A percentile compares a stretch with the other conserved stretches of the same genome.
phyloP scores from a whole-genome alignment of 2,113 vertebrate species.

The Daphoenositta chrysoptera region DNA sequence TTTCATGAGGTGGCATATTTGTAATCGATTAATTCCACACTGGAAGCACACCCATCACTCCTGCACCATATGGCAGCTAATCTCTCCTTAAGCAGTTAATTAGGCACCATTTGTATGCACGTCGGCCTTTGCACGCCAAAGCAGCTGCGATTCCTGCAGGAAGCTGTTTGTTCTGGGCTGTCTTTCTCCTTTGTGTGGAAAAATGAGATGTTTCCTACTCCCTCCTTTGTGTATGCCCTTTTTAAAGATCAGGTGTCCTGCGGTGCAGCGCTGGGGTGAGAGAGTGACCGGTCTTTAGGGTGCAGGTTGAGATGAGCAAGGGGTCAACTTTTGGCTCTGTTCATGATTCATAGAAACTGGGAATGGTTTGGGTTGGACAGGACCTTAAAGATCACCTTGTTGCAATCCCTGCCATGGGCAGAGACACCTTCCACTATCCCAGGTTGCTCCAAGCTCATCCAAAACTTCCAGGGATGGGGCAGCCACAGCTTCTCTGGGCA shows the following conservation, averaged over 20 bases:
- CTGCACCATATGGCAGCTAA: slow-evolving; percentile 55
- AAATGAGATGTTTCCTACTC: not conserved
- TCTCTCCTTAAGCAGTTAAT: slow-evolving; percentile 63
- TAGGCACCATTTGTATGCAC: slow-evolving; percentile 54
- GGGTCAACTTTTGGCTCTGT: not conserved
- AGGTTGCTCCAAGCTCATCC: not conserved
- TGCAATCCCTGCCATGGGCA: not conserved
- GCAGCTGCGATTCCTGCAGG: not conserved
- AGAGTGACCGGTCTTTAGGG: not conserved
- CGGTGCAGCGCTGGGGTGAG: not conserved
- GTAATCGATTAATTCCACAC: not conserved
- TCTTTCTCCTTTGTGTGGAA: not conserved
- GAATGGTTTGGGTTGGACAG: not conserved
- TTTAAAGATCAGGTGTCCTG: not conserved
- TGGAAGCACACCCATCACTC: slow-evolving; percentile 45
- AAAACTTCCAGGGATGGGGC: not conserved
- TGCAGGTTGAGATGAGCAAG: not conserved
- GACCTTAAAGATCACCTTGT: not conserved
- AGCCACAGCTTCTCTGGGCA: not conserved
- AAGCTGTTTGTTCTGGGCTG: slow-evolving; percentile 16
- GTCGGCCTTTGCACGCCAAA: not conserved
- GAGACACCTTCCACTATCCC: not conserved
- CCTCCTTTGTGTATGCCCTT: rapidly evolving
- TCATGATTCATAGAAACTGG: not conserved
- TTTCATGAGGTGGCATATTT: not conserved